Percentiles rank a stretch among this genome's conserved stretches.
Conservation (phyloP, 2,888 invertebrate species). For the Nudaria mundana region DNA sequence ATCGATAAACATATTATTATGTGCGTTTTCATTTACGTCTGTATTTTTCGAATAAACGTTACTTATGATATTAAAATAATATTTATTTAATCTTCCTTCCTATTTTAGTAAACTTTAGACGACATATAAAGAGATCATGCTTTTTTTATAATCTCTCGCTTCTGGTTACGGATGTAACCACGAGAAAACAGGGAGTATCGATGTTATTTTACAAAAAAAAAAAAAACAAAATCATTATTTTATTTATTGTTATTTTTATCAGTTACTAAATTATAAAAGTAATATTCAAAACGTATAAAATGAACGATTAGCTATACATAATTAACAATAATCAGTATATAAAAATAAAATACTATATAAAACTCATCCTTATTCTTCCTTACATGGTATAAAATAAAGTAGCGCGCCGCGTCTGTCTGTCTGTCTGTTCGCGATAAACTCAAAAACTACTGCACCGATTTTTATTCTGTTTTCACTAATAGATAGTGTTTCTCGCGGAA, state of each 20-base stretch:
- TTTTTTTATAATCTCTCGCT: constrained; percentile 12
- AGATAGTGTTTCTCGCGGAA: no score
- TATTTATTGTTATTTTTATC: no score
- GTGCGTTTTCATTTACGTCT: constrained; percentile 8
- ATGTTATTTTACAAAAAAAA: no score
- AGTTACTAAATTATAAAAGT: no score
- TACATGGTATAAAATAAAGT: not conserved
- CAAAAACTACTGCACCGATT: no score
- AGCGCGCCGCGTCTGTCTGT: not conserved
- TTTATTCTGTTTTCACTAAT: no score
- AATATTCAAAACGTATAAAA: no score
- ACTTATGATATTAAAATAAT: constrained; percentile 11
- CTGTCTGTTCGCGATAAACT: no score
- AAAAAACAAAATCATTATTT: no score
- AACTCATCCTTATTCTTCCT: no score
- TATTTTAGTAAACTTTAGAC: constrained; percentile 10
- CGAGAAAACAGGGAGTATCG: constrained; percentile 6
- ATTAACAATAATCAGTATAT: not conserved
- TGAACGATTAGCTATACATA: not conserved
- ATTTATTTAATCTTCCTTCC: constrained; percentile 12
- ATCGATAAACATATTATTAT: constrained; percentile 14
- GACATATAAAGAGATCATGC: not conserved
- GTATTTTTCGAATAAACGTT: constrained; percentile 5
- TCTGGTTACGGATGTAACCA: constrained; percentile 11
- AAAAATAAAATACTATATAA: not conserved